phyloP scores from a whole-genome alignment of 1,140 invertebrate genomes.

The Panagrolaimus sp. region DNA sequence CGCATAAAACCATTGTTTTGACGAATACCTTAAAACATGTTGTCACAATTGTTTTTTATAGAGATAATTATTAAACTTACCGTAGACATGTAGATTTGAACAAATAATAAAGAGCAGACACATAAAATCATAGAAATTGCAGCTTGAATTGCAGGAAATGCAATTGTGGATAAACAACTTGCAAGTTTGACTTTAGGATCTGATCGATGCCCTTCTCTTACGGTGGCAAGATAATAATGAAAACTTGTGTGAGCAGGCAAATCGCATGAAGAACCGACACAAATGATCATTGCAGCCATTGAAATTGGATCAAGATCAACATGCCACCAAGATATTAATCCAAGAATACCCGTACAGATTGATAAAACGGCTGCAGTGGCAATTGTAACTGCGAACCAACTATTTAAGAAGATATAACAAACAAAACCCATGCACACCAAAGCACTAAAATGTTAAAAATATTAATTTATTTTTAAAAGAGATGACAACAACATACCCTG shows the following conservation, averaged over 20 bases:
- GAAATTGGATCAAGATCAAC: constrained; percentile 60
- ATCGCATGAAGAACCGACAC: constrained; percentile 59
- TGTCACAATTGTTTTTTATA: background rate
- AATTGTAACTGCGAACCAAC: constrained; percentile 58
- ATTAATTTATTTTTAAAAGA: no score
- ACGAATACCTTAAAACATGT: constrained; percentile 48
- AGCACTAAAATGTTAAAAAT: constrained; percentile 31
- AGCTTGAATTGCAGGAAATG: constrained; percentile 54
- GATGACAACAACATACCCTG: no score
- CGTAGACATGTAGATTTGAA: constrained; percentile 53
- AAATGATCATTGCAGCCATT: constrained; percentile 62
- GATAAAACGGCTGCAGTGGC: constrained; percentile 59
- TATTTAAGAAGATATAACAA: constrained; percentile 61
- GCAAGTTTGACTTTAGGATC: constrained; percentile 43
- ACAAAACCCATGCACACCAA: constrained; percentile 58
- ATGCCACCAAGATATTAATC: constrained; percentile 58
- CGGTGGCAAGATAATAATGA: constrained; percentile 61
- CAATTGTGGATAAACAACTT: constrained; percentile 56
- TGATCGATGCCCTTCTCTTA: constrained; percentile 6
- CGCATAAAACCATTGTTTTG: constrained; percentile 55
- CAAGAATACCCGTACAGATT: constrained; percentile 59
- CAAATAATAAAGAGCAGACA: constrained; percentile 48
- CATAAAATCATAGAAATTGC: constrained; percentile 53
- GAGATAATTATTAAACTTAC: constrained; percentile 22
- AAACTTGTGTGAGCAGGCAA: constrained; percentile 61